Percentiles rank a stretch among this genome's conserved stretches.
phyloP scores from a whole-genome alignment of 2,888 invertebrate species.

The Graphium colonna region DNA sequence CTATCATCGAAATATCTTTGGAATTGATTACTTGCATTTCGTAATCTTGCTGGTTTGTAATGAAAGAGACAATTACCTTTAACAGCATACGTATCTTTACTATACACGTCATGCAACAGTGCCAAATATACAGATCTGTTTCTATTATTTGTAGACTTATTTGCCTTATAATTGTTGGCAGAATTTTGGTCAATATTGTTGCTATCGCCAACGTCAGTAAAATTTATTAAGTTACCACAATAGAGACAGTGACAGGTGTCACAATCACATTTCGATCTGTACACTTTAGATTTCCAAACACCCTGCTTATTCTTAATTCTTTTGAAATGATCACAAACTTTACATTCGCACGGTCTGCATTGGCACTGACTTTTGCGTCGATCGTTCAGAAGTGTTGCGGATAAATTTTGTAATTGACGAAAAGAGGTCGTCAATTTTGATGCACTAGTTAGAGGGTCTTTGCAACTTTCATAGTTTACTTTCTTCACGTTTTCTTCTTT shows the following conservation, averaged over 20 bases:
- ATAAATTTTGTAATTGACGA: background rate
- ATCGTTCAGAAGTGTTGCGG: conserved; percentile 1
- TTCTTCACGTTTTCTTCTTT: background rate
- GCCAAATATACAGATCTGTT: conserved; percentile 1
- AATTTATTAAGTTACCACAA: conserved; percentile 5
- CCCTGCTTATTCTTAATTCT: background rate
- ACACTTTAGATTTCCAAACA: conserved; percentile 12
- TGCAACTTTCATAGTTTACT: background rate
- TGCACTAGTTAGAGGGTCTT: background rate
- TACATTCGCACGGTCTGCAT: conserved; percentile 23
- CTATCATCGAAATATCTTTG: too few species aligned
- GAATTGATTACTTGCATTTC: too few species aligned
- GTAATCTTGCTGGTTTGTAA: too few species aligned
- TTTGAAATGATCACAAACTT: conserved; percentile 12
- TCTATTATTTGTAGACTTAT: background rate
- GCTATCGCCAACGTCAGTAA: conserved; percentile 28
- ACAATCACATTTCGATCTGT: conserved; percentile 17
- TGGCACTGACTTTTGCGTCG: background rate
- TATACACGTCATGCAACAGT: conserved; percentile 3
- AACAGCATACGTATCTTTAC: background rate
- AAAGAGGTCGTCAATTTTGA: background rate
- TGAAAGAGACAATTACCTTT: background rate
- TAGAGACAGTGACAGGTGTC: conserved; percentile 11
- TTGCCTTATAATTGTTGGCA: background rate
- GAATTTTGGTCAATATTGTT: background rate